phyloP scores from a whole-genome alignment of 2,888 invertebrate genomes.

The Minunthozetes semirufus region DNA sequence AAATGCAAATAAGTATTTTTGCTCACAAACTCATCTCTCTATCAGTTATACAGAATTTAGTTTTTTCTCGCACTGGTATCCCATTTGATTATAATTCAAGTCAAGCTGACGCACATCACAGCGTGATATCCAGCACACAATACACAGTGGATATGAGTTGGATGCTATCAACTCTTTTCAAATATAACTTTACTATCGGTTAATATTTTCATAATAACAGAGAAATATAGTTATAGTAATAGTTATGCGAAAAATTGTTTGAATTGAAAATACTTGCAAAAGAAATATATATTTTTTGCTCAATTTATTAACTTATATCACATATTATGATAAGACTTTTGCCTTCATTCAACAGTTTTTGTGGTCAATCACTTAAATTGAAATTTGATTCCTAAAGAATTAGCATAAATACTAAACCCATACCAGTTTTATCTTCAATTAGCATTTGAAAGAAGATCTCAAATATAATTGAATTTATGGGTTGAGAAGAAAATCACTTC shows the following conservation, averaged over 20 bases:
- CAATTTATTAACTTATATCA: not conserved
- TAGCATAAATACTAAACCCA: too few species aligned
- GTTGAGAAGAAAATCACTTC: too few species aligned
- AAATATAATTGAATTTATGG: too few species aligned
- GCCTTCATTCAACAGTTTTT: too few species aligned
- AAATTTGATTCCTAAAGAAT: too few species aligned
- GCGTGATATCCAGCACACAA: constrained; percentile 19
- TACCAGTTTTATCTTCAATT: too few species aligned
- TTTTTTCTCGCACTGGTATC: not conserved
- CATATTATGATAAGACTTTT: not conserved
- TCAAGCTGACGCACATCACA: constrained; percentile 33
- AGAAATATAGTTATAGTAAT: not conserved
- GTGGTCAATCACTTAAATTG: too few species aligned
- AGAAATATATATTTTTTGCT: not conserved
- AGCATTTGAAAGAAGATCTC: too few species aligned
- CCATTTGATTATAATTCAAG: constrained; percentile 29
- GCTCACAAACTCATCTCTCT: not conserved
- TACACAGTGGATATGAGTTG: not conserved
- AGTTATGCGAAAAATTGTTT: constrained; percentile 8
- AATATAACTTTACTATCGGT: constrained; percentile 5
- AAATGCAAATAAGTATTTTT: constrained; percentile 12
- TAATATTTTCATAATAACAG: constrained; percentile 28
- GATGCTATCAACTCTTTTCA: constrained; percentile 27
- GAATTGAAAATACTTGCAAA: not conserved
- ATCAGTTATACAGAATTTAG: constrained; percentile 7